Conservation (phyloP, 2,888 invertebrate species). For the Lydus trimaculatus region DNA sequence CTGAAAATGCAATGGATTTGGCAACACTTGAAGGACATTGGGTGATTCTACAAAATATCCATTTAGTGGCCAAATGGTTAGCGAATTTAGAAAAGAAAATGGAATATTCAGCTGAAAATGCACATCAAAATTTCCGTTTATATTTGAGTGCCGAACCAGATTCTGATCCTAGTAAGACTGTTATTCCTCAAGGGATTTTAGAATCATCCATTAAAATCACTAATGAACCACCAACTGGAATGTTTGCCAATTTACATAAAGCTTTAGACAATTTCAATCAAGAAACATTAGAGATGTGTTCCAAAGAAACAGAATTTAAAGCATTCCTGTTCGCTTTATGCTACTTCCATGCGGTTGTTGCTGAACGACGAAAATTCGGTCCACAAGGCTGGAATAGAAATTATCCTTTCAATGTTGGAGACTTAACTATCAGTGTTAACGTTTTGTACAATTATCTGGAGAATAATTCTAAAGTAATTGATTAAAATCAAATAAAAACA, state of each 20-base stretch:
- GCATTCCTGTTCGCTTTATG: slow-evolving; percentile 87
- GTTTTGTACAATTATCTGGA: slow-evolving; percentile 92
- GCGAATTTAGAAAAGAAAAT: slow-evolving; percentile 87
- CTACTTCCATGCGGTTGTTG: slow-evolving; percentile 95
- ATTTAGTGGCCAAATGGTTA: slow-evolving; percentile 91
- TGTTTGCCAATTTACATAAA: slow-evolving; percentile 94
- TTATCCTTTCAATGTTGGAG: slow-evolving; percentile 84
- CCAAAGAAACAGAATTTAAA: slow-evolving; percentile 93
- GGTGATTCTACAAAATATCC: slow-evolving; percentile 94
- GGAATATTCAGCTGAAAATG: slow-evolving; percentile 78
- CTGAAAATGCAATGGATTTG: slow-evolving; percentile 84
- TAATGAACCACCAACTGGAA: slow-evolving; percentile 94
- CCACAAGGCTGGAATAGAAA: slow-evolving; percentile 91
- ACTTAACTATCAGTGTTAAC: slow-evolving; percentile 90
- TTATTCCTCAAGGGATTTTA: slow-evolving; percentile 84
- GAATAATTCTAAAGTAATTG: slow-evolving; percentile 73
- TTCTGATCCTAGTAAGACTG: slow-evolving; percentile 69
- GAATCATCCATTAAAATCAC: slow-evolving; percentile 96
- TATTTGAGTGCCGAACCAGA: slow-evolving; percentile 91
- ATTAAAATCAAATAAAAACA: background rate
- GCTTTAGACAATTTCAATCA: slow-evolving; percentile 91
- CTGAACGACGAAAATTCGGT: slow-evolving; percentile 92
- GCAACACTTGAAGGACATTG: slow-evolving; percentile 84
- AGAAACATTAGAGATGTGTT: slow-evolving; percentile 91
- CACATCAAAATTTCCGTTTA: slow-evolving; percentile 72